A percentile compares a stretch with the other conserved stretches of the same genome.
Conservation (phyloP, 2,888 invertebrate genomes). For the Opisthograptis luteolata region DNA sequence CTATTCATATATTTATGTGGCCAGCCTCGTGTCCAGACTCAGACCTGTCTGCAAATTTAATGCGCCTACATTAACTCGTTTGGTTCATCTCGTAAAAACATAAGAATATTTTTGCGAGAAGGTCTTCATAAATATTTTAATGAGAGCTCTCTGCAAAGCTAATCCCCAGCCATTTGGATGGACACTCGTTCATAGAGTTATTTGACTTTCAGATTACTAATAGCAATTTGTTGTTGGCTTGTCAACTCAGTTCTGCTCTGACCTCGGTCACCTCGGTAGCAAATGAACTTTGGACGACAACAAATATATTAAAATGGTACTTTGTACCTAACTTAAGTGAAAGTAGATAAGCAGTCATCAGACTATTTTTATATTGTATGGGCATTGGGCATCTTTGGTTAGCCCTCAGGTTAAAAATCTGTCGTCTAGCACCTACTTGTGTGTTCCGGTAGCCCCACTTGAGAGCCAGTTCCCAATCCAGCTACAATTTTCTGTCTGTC, state of each 20-base stretch:
- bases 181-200: slow-evolving; percentile 56
- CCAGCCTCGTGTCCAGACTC: slow-evolving; percentile 9
- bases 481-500: too few relatives aligned
- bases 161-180: slow-evolving; percentile 59
- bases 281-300: not conserved
- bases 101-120: slow-evolving; percentile 45
- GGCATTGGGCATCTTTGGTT: too few relatives aligned
- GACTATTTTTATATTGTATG: too few relatives aligned
- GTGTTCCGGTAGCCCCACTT: too few relatives aligned
- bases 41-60: slow-evolving; percentile 22
- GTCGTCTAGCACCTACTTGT: too few relatives aligned
- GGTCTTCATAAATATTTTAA: slow-evolving; percentile 63
- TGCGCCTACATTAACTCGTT: slow-evolving; percentile 29
- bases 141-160: slow-evolving; percentile 55
- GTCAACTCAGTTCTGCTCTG: slow-evolving; percentile 28
- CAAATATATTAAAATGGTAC: too few relatives aligned
- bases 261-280: slow-evolving; percentile 5
- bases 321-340: too few relatives aligned
- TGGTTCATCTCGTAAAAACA: slow-evolving; percentile 40
- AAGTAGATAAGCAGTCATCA: too few relatives aligned
- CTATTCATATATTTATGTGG: slow-evolving; percentile 17
- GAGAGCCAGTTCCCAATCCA: too few relatives aligned
- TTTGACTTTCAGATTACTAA: slow-evolving; percentile 56
- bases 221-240: slow-evolving; percentile 49
- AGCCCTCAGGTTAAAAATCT: too few relatives aligned